Conservation (phyloP, 2,888 invertebrate species). For the Allacma fusca region DNA sequence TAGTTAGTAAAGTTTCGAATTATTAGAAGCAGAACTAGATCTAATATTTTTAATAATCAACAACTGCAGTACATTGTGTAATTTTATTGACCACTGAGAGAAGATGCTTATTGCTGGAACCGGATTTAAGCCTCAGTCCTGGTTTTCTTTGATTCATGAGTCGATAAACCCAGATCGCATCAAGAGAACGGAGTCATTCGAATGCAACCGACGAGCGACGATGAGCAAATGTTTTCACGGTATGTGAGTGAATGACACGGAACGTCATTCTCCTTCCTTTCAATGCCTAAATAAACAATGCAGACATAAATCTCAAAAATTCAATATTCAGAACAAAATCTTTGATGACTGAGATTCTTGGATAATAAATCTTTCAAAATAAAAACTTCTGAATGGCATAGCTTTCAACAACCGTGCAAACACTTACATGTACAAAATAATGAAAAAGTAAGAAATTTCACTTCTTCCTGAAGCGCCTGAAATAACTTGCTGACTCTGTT, state of each 20-base stretch:
- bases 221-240: conserved; percentile 85
- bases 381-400: conserved; percentile 79
- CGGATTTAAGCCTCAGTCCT: conserved; percentile 61
- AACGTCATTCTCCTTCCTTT: conserved; percentile 94
- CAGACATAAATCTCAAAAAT: background rate
- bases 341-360: no score
- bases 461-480: conserved; percentile 75
- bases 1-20: no score
- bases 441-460: no score
- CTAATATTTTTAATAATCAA: no score
- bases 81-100: conserved; percentile 53
- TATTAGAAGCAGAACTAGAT: background rate
- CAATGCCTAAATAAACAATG: conserved; percentile 71
- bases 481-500: conserved; percentile 80
- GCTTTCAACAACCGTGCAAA: conserved; percentile 65
- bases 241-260: conserved; percentile 83
- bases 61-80: background rate
- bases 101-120: conserved; percentile 50
- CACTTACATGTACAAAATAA: no score
- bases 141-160: conserved; percentile 83
- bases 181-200: conserved; percentile 87
- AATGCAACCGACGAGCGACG: conserved; percentile 92
- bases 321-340: background rate
- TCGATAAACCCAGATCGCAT: conserved; percentile 88
- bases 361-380: no score